These are phyloP conservation scores for Chironomus riparius DNA, from an alignment of 2,888 invertebrate genomes.

Conservation along the genomic window DNA sequence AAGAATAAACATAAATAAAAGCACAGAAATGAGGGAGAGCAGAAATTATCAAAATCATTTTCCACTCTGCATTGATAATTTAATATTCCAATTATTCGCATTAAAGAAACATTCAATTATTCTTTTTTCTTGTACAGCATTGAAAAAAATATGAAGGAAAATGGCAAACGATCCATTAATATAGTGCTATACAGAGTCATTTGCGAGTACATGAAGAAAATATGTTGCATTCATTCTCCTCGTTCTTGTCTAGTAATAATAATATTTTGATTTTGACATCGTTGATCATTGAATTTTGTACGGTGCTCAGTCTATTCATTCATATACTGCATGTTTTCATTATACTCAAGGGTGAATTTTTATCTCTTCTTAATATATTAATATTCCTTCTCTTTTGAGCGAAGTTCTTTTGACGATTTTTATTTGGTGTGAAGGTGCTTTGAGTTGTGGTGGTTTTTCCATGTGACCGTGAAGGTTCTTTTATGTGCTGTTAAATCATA, in stretches of 20 bases:
- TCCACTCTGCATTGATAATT: slow-evolving; percentile 5
- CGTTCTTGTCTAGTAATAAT: not conserved
- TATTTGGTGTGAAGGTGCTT: too few species aligned
- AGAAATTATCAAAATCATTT: not conserved
- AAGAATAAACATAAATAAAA: not conserved
- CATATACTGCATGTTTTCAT: not conserved
- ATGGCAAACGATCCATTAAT: not conserved
- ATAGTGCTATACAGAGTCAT: not conserved
- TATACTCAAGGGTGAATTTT: not conserved
- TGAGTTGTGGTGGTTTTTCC: too few species aligned
- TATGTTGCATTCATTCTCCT: not conserved
- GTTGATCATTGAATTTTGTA: not conserved
- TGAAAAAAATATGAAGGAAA: too few species aligned
- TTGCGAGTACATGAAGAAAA: not conserved
- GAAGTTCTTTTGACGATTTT: too few species aligned
- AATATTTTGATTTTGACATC: not conserved
- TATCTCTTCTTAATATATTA: not conserved
- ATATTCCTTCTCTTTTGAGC: too few species aligned
- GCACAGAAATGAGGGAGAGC: not conserved
- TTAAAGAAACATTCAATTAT: not conserved
- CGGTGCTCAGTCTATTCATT: not conserved
- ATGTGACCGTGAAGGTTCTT: too few species aligned
- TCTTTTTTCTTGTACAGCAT: too few species aligned
- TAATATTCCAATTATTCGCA: slow-evolving; percentile 18
- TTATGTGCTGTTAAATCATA: too few species aligned